These are phyloP conservation scores for Paradoxurus hermaphroditus DNA, from an alignment of 2,113 vertebrate genomes.

Conservation along the genomic window DNA sequence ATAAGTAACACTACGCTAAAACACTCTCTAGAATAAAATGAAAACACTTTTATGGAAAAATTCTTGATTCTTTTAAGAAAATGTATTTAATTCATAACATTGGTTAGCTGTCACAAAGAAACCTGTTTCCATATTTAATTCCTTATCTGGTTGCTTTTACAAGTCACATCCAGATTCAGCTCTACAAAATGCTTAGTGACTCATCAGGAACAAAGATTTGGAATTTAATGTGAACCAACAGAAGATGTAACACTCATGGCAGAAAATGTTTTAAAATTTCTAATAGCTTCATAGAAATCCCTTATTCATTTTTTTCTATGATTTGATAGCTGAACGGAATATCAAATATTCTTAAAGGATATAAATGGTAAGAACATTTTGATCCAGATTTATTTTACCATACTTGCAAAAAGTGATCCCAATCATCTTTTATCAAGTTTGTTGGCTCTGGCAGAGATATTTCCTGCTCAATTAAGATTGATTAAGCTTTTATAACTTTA, in stretches of 20 bases:
- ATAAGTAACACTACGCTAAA: neutral
- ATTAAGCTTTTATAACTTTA: neutral
- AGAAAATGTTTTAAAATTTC: slow-evolving; percentile 56
- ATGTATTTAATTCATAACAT: slow-evolving; percentile 50
- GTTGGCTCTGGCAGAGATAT: neutral
- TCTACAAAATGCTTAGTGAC: slow-evolving; percentile 47
- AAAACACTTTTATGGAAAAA: slow-evolving; percentile 47
- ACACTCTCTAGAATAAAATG: slow-evolving; percentile 45
- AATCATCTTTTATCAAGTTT: neutral
- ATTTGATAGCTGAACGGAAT: neutral
- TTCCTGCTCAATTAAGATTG: neutral
- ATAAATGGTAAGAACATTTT: slow-evolving; percentile 10
- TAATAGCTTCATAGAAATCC: slow-evolving; percentile 55
- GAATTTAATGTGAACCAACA: slow-evolving; percentile 37
- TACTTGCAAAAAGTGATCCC: neutral
- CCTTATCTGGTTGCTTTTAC: neutral
- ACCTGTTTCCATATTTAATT: neutral
- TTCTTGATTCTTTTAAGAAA: slow-evolving; percentile 47
- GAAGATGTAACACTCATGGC: slow-evolving; percentile 15
- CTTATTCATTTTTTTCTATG: slow-evolving; percentile 45
- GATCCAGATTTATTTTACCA: slow-evolving; percentile 24
- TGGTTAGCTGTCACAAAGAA: slow-evolving; percentile 52
- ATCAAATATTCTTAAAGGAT: slow-evolving; percentile 46
- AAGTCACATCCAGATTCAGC: slow-evolving; percentile 55
- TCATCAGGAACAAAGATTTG: slow-evolving; percentile 50